Conservation (phyloP, 92 coral and sea anemone genomes). For the Parazoanthus darwini region DNA sequence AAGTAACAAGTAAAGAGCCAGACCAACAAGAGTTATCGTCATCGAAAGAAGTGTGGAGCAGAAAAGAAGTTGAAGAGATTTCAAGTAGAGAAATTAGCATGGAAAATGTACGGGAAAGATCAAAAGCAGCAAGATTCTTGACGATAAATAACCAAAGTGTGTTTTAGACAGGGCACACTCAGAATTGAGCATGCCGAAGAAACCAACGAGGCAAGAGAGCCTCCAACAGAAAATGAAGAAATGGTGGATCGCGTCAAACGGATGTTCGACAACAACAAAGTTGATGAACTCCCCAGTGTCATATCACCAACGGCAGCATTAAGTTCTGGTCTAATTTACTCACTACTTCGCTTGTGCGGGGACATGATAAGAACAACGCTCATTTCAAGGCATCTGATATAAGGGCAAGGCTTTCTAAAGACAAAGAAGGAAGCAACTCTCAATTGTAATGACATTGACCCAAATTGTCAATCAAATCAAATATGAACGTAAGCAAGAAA, state of each 20-base stretch:
- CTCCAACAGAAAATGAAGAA: slow-evolving; percentile 29
- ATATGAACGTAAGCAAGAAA: slow-evolving; percentile 26
- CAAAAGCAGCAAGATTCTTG: slow-evolving; percentile 21
- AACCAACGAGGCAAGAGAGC: slow-evolving; percentile 27
- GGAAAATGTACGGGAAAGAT: slow-evolving; percentile 27
- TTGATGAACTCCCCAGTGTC: slow-evolving; percentile 1
- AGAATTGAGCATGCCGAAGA: slow-evolving; percentile 34
- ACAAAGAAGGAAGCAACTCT: slow-evolving; percentile 34
- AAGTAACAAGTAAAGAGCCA: slow-evolving; percentile 15
- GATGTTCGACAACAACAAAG: slow-evolving; percentile 20
- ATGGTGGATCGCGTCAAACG: slow-evolving; percentile 9
- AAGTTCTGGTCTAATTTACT: slow-evolving; percentile 17
- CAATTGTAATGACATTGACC: slow-evolving; percentile 19
- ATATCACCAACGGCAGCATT: slow-evolving; percentile 1
- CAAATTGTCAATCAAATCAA: slow-evolving; percentile 27
- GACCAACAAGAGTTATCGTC: slow-evolving; percentile 8
- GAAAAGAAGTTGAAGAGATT: slow-evolving; percentile 19
- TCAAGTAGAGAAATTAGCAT: slow-evolving; percentile 11
- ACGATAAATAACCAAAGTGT: slow-evolving; percentile 30
- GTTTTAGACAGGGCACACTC: slow-evolving; percentile 35
- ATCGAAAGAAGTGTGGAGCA: slow-evolving; percentile 16
- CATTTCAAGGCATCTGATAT: slow-evolving; percentile 8
- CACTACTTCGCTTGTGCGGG: slow-evolving; percentile 32
- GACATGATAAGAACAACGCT: slow-evolving; percentile 14
- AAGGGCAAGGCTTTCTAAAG: slow-evolving; percentile 19